These are phyloP conservation scores for Stegophylla sp. DNA, from an alignment of 2,888 invertebrate species.

Conservation along the genomic window DNA sequence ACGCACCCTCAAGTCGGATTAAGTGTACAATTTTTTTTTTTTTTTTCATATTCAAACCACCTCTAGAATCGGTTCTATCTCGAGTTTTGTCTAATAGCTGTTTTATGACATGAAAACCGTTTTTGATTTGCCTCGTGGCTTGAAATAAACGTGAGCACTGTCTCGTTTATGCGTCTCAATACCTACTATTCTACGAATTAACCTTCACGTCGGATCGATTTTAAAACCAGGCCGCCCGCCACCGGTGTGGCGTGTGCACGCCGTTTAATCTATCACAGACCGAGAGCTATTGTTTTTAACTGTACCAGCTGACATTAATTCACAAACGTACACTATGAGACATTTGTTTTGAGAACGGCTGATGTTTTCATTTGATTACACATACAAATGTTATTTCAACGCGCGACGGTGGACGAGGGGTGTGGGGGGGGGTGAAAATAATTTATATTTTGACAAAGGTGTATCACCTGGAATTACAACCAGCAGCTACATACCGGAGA, in stretches of 20 bases:
- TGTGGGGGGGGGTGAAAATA: not conserved
- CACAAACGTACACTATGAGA: slow-evolving; percentile 10
- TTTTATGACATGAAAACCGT: not conserved
- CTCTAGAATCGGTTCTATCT: too few species aligned
- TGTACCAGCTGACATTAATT: slow-evolving; percentile 32
- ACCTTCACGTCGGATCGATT: slow-evolving; percentile 4
- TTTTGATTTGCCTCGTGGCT: not conserved
- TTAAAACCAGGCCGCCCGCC: not conserved
- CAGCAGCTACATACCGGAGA: too few species aligned
- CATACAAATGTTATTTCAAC: slow-evolving; percentile 31
- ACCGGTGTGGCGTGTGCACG: not conserved
- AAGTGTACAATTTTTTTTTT: too few species aligned
- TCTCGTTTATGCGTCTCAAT: too few species aligned
- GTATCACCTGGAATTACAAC: slow-evolving; percentile 27
- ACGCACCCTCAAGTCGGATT: too few species aligned
- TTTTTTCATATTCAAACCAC: too few species aligned
- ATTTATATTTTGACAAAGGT: slow-evolving; percentile 39
- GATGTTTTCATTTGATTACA: slow-evolving; percentile 51
- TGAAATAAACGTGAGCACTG: not conserved
- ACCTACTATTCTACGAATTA: not conserved
- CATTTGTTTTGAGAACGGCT: not conserved
- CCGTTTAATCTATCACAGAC: slow-evolving; percentile 35
- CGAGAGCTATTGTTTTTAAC: slow-evolving; percentile 46
- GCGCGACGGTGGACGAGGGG: too few species aligned
- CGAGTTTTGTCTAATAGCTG: too few species aligned